Evolutionary conservation across 2,797 vertebrate genomes (phyloP).

Genomic region (Lepidocolaptes lacrymiger): DNA sequence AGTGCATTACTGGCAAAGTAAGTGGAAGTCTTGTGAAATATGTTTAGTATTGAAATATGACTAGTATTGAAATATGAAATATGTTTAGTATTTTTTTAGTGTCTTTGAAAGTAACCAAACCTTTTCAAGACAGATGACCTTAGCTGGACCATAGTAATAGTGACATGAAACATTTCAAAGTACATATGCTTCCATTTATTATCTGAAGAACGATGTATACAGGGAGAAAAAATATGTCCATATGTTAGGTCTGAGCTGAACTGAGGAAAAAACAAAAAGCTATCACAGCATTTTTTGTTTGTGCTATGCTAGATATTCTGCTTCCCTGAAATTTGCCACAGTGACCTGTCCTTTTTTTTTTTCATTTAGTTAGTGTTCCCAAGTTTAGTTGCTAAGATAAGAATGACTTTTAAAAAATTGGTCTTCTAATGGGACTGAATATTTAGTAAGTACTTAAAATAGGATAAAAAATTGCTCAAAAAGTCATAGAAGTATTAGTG

Average conservation of each 20-base stretch:
- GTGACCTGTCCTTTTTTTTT: neutral
- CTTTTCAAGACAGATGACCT: neutral
- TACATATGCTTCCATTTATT: neutral
- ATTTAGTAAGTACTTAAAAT: neutral
- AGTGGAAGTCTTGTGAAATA: neutral
- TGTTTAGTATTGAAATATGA: neutral
- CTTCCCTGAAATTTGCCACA: neutral
- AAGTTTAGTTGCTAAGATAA: neutral
- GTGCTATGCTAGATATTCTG: neutral
- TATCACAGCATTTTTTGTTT: neutral
- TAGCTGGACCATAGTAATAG: neutral
- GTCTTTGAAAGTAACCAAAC: neutral
- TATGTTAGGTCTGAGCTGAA: neutral
- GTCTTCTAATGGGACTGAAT: neutral
- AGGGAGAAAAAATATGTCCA: neutral
- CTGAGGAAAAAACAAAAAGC: neutral
- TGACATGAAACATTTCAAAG: neutral
- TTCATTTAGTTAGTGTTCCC: neutral
- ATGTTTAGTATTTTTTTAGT: neutral
- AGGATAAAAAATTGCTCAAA: neutral
- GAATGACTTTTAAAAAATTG: neutral
- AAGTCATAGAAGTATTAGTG: neutral
- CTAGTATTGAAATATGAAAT: neutral
- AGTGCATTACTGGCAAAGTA: slow-evolving; percentile 33
- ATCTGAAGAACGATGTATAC: neutral